These are phyloP conservation scores for Rhogogaster chlorosoma DNA, from an alignment of 2,888 invertebrate genomes.

Conservation along the genomic window DNA sequence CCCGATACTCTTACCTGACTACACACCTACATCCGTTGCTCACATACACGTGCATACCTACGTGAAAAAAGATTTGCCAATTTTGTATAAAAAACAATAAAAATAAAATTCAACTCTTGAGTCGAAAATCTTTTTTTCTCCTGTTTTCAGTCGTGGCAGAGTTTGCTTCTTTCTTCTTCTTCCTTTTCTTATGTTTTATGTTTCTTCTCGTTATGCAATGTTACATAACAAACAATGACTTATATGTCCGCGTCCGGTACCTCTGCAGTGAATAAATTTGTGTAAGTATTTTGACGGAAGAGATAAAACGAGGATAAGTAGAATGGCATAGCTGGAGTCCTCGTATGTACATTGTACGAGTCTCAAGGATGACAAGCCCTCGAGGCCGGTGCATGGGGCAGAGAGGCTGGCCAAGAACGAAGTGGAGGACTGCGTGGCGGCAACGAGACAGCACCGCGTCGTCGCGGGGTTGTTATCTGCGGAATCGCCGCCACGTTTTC, in stretches of 20 bases:
- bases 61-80: background rate
- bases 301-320: background rate
- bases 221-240: background rate
- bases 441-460: background rate
- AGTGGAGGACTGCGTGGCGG: background rate
- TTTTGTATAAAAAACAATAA: background rate
- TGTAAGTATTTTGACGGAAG: constrained; percentile 8
- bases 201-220: background rate
- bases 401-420: background rate
- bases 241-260: background rate
- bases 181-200: background rate
- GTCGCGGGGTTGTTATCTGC: constrained; percentile 56
- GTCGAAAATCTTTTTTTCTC: background rate
- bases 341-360: background rate
- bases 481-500: constrained; percentile 65
- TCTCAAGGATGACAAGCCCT: background rate
- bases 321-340: background rate
- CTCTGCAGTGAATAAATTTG: background rate
- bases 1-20: background rate
- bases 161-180: background rate
- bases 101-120: background rate
- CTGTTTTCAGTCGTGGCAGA: background rate
- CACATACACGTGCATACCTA: background rate
- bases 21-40: background rate
- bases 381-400: background rate